Evolutionary conservation across 2,888 invertebrate species (phyloP).

Genomic region (Unio delphinus): DNA sequence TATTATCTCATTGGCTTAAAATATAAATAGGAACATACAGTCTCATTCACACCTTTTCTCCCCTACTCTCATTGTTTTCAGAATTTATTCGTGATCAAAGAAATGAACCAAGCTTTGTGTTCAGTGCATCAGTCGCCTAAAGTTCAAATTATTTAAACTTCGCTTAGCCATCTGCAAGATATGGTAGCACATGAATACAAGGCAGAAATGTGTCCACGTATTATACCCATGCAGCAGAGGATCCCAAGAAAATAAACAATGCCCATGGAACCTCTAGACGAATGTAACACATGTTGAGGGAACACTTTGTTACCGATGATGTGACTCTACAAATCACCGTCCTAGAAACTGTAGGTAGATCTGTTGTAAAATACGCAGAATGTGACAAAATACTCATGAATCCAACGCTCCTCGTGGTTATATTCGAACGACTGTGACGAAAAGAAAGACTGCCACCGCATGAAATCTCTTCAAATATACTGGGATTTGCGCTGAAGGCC

Average conservation of each 20-base stretch:
- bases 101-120: conserved; percentile 12
- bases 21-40: conserved; percentile 8
- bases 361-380: neutral
- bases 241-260: neutral
- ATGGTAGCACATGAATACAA: too few relatives aligned
- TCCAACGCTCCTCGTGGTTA: neutral
- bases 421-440: conserved; percentile 14
- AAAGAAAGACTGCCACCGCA: neutral
- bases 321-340: neutral
- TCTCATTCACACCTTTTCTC: neutral
- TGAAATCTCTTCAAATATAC: conserved; percentile 7
- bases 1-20: conserved; percentile 1
- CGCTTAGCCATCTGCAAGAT: too few relatives aligned
- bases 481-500: conserved; percentile 6
- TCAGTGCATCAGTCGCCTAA: neutral
- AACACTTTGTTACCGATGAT: conserved; percentile 4
- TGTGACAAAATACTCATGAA: neutral
- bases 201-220: too few relatives aligned
- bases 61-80: conserved; percentile 3
- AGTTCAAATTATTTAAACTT: too few relatives aligned
- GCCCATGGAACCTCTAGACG: conserved; percentile 1
- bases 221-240: too few relatives aligned
- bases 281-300: conserved; percentile 4
- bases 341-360: conserved; percentile 1
- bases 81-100: conserved; percentile 17